Evolutionary conservation across 2,113 vertebrate species (phyloP).

Genomic region (Syrmaticus mikado): DNA sequence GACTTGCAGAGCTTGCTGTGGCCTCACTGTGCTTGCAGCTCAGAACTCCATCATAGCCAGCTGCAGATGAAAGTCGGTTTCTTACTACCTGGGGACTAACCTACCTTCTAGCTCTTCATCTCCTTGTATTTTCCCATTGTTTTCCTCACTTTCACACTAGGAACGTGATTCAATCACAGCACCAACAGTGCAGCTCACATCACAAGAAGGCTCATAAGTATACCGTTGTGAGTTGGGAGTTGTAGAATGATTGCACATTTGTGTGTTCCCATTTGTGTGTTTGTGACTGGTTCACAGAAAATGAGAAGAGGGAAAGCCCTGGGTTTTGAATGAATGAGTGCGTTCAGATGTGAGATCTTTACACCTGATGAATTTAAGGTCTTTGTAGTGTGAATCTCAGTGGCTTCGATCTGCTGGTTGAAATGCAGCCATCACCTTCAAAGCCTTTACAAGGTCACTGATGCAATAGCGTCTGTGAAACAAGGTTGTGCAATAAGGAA

Average conservation of each 20-base stretch:
- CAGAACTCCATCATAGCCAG: not conserved
- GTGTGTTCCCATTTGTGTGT: not conserved
- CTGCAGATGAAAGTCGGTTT: not conserved
- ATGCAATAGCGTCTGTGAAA: not conserved
- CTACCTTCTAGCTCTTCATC: not conserved
- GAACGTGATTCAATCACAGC: not conserved
- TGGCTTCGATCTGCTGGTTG: not conserved
- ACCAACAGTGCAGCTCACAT: not conserved
- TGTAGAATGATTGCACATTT: not conserved
- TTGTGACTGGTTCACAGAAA: not conserved
- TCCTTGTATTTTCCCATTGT: not conserved
- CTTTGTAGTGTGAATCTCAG: not conserved
- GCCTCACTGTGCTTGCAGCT: not conserved
- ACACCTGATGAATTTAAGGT: not conserved
- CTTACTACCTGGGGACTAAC: not conserved
- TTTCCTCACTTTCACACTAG: not conserved
- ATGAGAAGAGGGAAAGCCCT: not conserved
- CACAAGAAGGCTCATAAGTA: not conserved
- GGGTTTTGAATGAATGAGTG: not conserved
- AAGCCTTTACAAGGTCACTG: not conserved
- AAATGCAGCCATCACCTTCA: not conserved
- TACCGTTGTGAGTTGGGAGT: fast-evolving
- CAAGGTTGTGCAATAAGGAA: not conserved
- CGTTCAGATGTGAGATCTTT: not conserved
- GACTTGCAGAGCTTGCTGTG: not conserved